Conservation (phyloP, 2,113 vertebrate species). For the Turdus rufiventris region DNA sequence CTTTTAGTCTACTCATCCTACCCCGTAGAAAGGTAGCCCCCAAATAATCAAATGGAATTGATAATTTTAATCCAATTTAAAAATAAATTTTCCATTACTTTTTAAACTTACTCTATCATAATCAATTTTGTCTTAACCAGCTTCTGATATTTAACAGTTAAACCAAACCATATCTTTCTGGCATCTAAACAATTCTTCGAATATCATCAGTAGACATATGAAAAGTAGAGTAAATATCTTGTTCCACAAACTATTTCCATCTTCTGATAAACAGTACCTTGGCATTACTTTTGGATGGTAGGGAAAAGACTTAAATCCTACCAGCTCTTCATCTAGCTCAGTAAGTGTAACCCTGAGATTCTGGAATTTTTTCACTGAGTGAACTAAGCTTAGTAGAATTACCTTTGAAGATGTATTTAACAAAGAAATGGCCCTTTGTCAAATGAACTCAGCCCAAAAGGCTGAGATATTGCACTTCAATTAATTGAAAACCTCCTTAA, state of each 20-base stretch:
- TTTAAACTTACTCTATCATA: neutral
- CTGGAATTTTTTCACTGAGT: neutral
- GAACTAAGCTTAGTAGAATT: neutral
- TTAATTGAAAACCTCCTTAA: neutral
- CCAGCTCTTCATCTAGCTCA: neutral
- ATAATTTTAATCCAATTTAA: neutral
- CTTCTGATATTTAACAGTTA: neutral
- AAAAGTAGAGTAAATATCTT: neutral
- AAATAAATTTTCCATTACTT: neutral
- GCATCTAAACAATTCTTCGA: neutral
- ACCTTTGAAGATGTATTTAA: neutral
- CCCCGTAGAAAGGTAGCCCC: neutral
- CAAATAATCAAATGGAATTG: neutral
- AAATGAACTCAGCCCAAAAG: neutral
- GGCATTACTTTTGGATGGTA: neutral
- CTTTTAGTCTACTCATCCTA: neutral
- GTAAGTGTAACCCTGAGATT: accelerated
- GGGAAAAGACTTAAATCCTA: neutral
- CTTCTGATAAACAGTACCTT: neutral
- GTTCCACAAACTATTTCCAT: neutral
- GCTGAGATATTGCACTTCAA: neutral
- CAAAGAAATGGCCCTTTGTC: neutral
- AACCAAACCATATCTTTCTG: neutral
- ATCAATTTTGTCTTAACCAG: neutral
- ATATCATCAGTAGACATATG: neutral